These are phyloP conservation scores for Anguilla obscura DNA, from an alignment of 2,797 vertebrate species.

Conservation along the genomic window DNA sequence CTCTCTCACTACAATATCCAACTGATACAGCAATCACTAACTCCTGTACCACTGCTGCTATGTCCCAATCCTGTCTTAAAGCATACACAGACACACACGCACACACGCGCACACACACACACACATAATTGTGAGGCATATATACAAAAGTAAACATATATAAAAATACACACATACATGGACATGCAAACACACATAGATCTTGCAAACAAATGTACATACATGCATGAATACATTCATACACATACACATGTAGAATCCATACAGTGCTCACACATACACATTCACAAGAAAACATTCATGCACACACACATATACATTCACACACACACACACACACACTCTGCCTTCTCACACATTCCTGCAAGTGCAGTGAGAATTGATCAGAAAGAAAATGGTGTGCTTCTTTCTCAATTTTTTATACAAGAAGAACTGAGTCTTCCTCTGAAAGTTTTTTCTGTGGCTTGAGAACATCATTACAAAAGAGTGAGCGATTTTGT, in stretches of 20 bases:
- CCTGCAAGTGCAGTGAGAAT: neutral
- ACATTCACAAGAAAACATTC: neutral
- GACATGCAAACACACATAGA: neutral
- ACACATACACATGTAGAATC: neutral
- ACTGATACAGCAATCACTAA: neutral
- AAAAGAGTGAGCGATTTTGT: neutral
- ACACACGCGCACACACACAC: neutral
- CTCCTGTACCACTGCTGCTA: neutral
- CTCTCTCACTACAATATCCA: neutral
- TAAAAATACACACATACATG: neutral
- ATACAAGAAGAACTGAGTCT: neutral
- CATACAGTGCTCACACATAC: neutral
- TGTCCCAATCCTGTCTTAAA: neutral
- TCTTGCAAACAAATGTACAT: neutral
- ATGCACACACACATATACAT: neutral
- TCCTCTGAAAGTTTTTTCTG: neutral
- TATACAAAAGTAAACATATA: neutral
- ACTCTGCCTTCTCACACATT: neutral
- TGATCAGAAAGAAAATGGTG: neutral
- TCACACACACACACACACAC: conserved; percentile 2
- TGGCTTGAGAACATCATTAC: neutral
- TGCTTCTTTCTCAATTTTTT: neutral
- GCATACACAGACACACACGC: neutral
- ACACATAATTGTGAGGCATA: neutral
- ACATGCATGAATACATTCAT: neutral